These are phyloP conservation scores for Tolypeutes matacus DNA, from an alignment of 2,797 vertebrate species.

Conservation along the genomic window DNA sequence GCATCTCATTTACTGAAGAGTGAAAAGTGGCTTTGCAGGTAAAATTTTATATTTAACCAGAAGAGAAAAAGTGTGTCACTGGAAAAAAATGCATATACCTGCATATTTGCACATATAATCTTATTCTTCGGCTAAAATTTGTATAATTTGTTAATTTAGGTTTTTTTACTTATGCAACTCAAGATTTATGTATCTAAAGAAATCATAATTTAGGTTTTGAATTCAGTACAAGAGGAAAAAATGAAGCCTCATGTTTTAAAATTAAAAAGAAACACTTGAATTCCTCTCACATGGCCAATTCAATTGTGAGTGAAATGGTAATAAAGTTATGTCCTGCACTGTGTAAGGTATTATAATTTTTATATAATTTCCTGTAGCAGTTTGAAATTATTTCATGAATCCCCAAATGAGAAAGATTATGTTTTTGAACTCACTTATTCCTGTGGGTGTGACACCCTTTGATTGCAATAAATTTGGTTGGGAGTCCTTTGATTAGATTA, in stretches of 20 bases:
- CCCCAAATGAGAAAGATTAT: too few relatives aligned
- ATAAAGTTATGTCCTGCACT: too few relatives aligned
- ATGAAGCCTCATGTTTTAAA: slow-evolving; percentile 72
- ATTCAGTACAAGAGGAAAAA: slow-evolving; percentile 65
- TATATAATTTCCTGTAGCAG: too few relatives aligned
- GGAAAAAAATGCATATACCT: slow-evolving; percentile 73
- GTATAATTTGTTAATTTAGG: slow-evolving; percentile 79
- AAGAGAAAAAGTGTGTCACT: slow-evolving; percentile 79
- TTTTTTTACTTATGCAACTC: not conserved
- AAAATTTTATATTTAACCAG: slow-evolving; percentile 79
- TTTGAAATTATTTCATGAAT: too few relatives aligned
- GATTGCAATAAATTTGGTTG: too few relatives aligned
- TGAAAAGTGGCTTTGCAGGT: slow-evolving; percentile 78
- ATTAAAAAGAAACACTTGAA: not conserved
- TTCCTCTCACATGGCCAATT: too few relatives aligned
- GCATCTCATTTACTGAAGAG: slow-evolving; percentile 80
- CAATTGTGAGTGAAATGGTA: too few relatives aligned
- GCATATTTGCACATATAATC: slow-evolving; percentile 71
- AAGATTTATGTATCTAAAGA: too few relatives aligned
- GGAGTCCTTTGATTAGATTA: too few relatives aligned
- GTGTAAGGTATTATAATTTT: too few relatives aligned
- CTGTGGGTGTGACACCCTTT: too few relatives aligned
- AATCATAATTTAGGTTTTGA: not conserved
- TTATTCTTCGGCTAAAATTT: slow-evolving; percentile 73
- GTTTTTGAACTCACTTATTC: too few relatives aligned